Base-by-base conservation (phyloP, 2,888 invertebrate species). In the Ellobium chinense region DNA sequence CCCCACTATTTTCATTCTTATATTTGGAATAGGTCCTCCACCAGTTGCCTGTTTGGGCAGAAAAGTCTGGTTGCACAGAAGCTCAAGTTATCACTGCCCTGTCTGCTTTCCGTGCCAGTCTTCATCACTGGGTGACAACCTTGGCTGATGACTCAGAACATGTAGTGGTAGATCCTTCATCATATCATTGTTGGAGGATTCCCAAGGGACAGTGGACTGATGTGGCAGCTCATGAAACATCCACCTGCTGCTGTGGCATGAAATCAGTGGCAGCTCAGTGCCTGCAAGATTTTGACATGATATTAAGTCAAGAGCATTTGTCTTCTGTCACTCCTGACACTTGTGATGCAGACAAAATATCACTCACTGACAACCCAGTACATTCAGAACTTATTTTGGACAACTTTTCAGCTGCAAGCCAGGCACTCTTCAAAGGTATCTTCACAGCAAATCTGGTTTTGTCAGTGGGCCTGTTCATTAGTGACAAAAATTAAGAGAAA, bases 101-200 rank as follows among this genome's bases (percentile, higher is more conserved):
- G 39, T 29, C 73, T 36, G 39, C 60, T 5, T 74, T 80, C 63
- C 39, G 66, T 1, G 36, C 74, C 5, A 34, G 62, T 39, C 68
- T 80, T 39, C 74, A 80, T 31, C n/a, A 27, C n/a, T 80, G 80
- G 80, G 66, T 58, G 34, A 66, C 21, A 56, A 34, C 72, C 12
- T 31, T 74, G 3, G 29, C 27, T 5, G 21, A 46, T 18, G 34
- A 58, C 12, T 39, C 74, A 39, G 36, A 46, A 34, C 14, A 58
- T 58, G 36, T 74, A 3, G 24, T 68, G 1, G 80, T 80, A 24
- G 80, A 80, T 39, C 63, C 54, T 3, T n/a, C 68, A 27, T 68
- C 74, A 3, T 36, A 37, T 46, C 80, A 80, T 34, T 73, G 74
- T 27, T 80, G 80, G 80, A 80, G 60, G 60, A 54, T 68, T 72